Evolutionary conservation across 2,888 invertebrate species (phyloP).

Genomic region (Epinotia nisella): DNA sequence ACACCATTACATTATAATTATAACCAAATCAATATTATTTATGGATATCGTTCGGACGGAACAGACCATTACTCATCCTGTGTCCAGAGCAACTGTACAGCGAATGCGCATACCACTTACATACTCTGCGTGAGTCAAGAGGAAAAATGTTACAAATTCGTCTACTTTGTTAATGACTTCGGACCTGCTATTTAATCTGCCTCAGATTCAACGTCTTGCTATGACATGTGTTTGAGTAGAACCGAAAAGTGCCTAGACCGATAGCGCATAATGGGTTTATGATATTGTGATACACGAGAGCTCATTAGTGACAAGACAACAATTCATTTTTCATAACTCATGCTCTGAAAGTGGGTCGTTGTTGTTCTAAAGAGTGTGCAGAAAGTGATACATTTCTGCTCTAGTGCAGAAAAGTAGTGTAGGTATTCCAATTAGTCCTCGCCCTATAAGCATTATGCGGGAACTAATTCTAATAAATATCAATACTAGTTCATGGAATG

Average conservation of each 20-base stretch:
- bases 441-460: too few relatives aligned
- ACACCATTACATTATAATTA: slow-evolving; percentile 61
- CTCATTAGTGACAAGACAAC: slow-evolving; percentile 57
- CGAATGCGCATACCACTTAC: slow-evolving; percentile 37
- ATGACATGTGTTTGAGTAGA: slow-evolving; percentile 50
- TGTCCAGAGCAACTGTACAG: slow-evolving; percentile 23
- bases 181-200: slow-evolving; percentile 66
- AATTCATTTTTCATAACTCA: slow-evolving; percentile 11
- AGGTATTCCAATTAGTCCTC: too few relatives aligned
- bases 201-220: slow-evolving; percentile 56
- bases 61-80: slow-evolving; percentile 43
- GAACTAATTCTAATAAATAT: too few relatives aligned
- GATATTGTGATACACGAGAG: slow-evolving; percentile 54
- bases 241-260: slow-evolving; percentile 55
- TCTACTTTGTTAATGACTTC: slow-evolving; percentile 66
- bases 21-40: slow-evolving; percentile 24
- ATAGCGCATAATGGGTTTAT: slow-evolving; percentile 61
- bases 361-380: too few relatives aligned
- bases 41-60: slow-evolving; percentile 43
- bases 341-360: too few relatives aligned
- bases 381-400: too few relatives aligned
- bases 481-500: too few relatives aligned
- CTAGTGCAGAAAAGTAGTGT: too few relatives aligned
- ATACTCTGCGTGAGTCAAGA: slow-evolving; percentile 74
- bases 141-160: slow-evolving; percentile 74